phyloP scores from a whole-genome alignment of 2,888 invertebrate species.

The Phengaris alcon region DNA sequence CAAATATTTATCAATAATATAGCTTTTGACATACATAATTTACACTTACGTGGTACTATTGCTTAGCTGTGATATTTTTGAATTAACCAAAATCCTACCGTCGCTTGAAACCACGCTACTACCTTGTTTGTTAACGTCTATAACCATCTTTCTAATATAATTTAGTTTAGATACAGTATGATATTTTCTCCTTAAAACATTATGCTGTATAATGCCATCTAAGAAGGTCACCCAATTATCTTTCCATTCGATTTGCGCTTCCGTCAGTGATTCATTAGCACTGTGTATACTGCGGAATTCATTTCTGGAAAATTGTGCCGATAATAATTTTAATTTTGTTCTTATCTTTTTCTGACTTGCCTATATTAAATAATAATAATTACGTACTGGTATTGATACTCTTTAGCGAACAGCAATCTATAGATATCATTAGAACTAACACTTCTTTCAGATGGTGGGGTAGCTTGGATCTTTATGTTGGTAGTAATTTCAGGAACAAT shows the following conservation, averaged over 20 bases:
- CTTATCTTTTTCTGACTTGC: constrained; percentile 29
- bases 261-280: constrained; percentile 45
- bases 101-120: constrained; percentile 28
- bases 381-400: constrained; percentile 49
- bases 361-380: not conserved
- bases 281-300: constrained; percentile 51
- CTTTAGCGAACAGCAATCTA: constrained; percentile 45
- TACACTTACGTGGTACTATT: constrained; percentile 44
- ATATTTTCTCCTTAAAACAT: constrained; percentile 80
- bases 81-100: constrained; percentile 38
- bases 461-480: not conserved
- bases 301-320: constrained; percentile 41
- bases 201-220: constrained; percentile 89
- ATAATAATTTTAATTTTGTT: not conserved
- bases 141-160: constrained; percentile 46
- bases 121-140: constrained; percentile 46
- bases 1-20: too few species aligned
- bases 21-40: not conserved
- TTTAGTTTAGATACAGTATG: constrained; percentile 82
- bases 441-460: not conserved
- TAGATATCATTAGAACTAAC: constrained; percentile 49
- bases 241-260: constrained; percentile 78
- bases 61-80: constrained; percentile 40
- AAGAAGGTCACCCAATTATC: constrained; percentile 90
- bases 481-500: not conserved